Evolutionary conservation across 2,888 invertebrate species (phyloP).

Genomic region (Lymantria monacha): DNA sequence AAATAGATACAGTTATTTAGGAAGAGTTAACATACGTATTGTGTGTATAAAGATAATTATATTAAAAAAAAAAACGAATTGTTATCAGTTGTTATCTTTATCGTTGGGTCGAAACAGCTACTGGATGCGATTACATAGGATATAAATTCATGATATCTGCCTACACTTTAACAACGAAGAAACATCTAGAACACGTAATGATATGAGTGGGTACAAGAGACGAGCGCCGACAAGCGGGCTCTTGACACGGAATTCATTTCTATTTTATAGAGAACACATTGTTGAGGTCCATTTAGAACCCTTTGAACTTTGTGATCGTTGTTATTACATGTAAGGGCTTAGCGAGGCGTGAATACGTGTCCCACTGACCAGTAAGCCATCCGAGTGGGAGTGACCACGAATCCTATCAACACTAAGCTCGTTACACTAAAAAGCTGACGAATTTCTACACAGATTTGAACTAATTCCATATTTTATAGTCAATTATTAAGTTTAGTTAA

Average conservation of each 20-base stretch:
- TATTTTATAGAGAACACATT: slow-evolving; percentile 34
- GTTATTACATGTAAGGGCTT: not conserved
- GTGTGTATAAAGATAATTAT: not conserved
- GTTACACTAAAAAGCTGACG: too few species aligned
- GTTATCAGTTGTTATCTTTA: not conserved
- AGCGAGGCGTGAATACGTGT: not conserved
- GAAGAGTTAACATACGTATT: too few species aligned
- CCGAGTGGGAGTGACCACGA: too few species aligned
- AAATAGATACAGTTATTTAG: too few species aligned
- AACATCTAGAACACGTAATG: slow-evolving; percentile 1
- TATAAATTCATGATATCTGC: slow-evolving; percentile 11
- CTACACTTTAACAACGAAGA: slow-evolving; percentile 30
- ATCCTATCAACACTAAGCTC: too few species aligned
- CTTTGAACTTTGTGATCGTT: slow-evolving; percentile 21
- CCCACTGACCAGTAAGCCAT: too few species aligned
- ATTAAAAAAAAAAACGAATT: not conserved
- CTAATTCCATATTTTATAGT: too few species aligned
- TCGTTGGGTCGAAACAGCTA: slow-evolving; percentile 13
- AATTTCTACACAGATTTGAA: too few species aligned
- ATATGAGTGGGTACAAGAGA: slow-evolving; percentile 8
- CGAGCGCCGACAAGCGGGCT: slow-evolving; percentile 9
- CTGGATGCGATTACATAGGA: slow-evolving; percentile 16
- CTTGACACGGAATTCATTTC: slow-evolving; percentile 39
- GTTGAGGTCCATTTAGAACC: slow-evolving; percentile 14
- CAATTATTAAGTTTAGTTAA: too few species aligned